phyloP scores from a whole-genome alignment of 2,113 vertebrate species.

The Gasterosteus aculeatus region DNA sequence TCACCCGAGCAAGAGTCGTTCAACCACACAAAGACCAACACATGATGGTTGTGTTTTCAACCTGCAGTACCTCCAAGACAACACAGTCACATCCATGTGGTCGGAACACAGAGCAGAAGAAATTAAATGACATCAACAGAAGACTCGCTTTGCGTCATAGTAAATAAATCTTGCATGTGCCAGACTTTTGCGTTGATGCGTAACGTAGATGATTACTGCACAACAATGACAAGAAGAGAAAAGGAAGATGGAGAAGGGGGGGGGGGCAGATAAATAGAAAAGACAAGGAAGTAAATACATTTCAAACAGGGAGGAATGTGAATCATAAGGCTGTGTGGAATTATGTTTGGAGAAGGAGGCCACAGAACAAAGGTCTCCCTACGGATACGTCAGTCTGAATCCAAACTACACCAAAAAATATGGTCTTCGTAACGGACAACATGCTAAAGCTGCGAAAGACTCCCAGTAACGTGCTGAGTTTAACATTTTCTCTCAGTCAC shows the following conservation, averaged over 20 bases:
- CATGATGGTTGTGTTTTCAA: neutral
- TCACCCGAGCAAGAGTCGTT: neutral
- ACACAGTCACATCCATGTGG: too few species aligned
- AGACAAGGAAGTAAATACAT: slow-evolving; percentile 25
- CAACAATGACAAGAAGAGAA: neutral
- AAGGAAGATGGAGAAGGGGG: slow-evolving; percentile 1
- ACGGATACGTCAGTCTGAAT: slow-evolving; percentile 13
- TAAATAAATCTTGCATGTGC: neutral
- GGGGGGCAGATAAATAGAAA: neutral
- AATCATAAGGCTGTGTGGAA: slow-evolving; percentile 17
- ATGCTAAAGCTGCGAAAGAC: neutral
- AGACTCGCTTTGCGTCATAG: neutral
- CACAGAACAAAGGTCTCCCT: slow-evolving; percentile 35
- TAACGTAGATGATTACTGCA: too few species aligned
- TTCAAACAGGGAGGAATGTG: slow-evolving; percentile 28
- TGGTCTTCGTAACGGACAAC: neutral
- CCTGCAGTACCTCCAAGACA: too few species aligned
- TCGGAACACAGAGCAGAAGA: too few species aligned
- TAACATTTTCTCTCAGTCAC: slow-evolving; percentile 18
- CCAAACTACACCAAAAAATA: neutral
- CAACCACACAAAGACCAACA: neutral
- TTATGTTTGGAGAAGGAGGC: slow-evolving; percentile 31
- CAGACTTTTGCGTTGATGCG: neutral
- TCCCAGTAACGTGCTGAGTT: neutral
- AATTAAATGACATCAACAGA: neutral